Percentiles rank a stretch among this genome's conserved stretches.
phyloP scores from a whole-genome alignment of 2,113 vertebrate species.

The Athene noctua region DNA sequence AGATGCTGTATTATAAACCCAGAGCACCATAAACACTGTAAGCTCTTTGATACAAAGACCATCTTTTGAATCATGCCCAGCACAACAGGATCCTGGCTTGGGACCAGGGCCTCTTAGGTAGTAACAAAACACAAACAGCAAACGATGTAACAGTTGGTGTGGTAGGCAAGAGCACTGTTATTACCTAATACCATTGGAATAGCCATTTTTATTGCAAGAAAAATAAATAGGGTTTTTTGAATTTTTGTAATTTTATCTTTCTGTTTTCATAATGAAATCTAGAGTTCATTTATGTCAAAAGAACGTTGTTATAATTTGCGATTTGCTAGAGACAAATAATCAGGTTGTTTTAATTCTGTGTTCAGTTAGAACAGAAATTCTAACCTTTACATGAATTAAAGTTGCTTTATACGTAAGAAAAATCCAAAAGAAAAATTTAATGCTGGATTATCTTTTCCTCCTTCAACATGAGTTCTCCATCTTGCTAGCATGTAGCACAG shows the following conservation, averaged over 20 bases:
- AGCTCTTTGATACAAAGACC: background rate
- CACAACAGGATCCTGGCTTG: background rate
- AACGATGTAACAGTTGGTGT: background rate
- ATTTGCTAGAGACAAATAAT: background rate
- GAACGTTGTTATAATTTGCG: background rate
- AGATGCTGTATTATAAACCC: background rate
- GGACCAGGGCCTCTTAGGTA: background rate
- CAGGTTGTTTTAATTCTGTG: background rate
- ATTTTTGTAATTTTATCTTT: background rate
- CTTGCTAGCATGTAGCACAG: background rate
- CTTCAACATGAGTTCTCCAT: background rate
- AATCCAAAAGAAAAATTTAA: background rate
- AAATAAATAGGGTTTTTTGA: background rate
- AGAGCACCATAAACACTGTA: background rate
- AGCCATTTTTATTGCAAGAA: background rate
- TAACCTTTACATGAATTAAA: background rate
- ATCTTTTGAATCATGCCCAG: background rate
- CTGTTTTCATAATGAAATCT: background rate
- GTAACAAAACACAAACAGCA: background rate
- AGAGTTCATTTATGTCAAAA: background rate
- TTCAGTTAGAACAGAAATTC: background rate
- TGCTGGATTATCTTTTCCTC: background rate
- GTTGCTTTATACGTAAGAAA: background rate
- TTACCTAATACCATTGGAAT: background rate
- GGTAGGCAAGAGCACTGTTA: background rate